Evolutionary conservation across 2,113 vertebrate genomes (phyloP), one percentile per base, ranked within the genome.

Genomic region (Strix uralensis): DNA sequence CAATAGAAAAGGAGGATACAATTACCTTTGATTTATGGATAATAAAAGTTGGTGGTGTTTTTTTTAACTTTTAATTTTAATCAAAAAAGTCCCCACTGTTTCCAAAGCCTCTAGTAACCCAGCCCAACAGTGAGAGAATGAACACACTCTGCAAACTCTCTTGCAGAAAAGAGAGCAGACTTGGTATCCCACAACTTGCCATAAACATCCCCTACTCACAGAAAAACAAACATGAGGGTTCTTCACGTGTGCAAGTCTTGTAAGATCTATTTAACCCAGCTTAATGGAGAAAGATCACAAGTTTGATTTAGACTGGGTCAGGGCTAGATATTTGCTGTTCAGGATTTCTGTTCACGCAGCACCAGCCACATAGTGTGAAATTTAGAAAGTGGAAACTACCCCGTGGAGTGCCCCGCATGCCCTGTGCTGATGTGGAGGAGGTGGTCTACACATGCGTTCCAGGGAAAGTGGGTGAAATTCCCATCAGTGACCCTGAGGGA

Each of bases 371-470:
- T 2, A 47, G 25, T 21, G 38, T 46, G 62, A 77, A 80, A 83
- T 59, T 21, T 14, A 82, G 44, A 13, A 25, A 61, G 67, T 32
- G 62, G 40, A 42, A 81, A 46, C 13, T 23, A 23, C 26, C 15
- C 25, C 17, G 1, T 2, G 1, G 78, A 55, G 38, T 34, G 6
- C 19, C 34, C 30, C 9, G 2, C 4, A 5, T 13, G 17, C 18
- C 58, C 14, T 15, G 19, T 54, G 27, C 77, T 80, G 42, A 2
- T 17, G 22, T 61, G 16, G 13, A 88, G 32, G 26, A 83, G 20
- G 5, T 38, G 30, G 46, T 19, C 69, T 66, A 23, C 23, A 47
- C 2, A 1, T 0, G 1, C 1, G 1, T 70, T 58, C 12, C 32
- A 74, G 55, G 27, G 27, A 84, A 91, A 81, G 10, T 3, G 21